Percentiles rank a stretch among this genome's conserved stretches.
Evolutionary conservation across 2,113 vertebrate species (phyloP).

Genomic region (Proterorhinus semilunaris): DNA sequence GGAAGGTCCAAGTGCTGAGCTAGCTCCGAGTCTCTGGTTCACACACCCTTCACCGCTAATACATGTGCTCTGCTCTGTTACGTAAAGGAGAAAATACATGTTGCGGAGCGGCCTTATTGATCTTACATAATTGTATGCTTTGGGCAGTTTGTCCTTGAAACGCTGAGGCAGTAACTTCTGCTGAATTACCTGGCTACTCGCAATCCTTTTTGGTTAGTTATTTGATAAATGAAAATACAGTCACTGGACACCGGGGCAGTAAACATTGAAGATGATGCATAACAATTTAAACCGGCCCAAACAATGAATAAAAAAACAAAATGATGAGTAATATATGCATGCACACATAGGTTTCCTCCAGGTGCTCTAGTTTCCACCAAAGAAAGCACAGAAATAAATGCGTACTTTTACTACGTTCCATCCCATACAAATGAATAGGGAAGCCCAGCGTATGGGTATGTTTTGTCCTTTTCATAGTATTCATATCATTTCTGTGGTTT

Average conservation of each 20-base stretch:
- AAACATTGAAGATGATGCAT: no score
- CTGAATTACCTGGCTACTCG: neutral
- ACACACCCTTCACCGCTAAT: neutral
- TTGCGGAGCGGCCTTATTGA: slow-evolving; percentile 20
- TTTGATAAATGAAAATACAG: slow-evolving; percentile 12
- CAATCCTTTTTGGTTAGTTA: neutral
- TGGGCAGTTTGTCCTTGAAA: neutral
- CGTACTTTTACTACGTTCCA: no score
- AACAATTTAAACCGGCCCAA: no score
- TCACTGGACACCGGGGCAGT: neutral
- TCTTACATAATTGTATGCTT: slow-evolving; percentile 20
- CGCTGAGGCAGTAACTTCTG: neutral
- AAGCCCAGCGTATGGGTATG: no score
- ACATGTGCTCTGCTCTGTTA: neutral
- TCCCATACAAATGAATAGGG: no score
- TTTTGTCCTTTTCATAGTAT: no score
- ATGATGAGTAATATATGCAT: no score
- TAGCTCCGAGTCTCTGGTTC: slow-evolving; percentile 18
- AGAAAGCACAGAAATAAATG: no score
- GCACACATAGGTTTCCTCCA: no score
- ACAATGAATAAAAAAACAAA: no score
- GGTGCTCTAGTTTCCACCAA: no score
- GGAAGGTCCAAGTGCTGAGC: slow-evolving; percentile 29
- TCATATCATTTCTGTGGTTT: no score
- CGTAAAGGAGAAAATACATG: slow-evolving; percentile 5